phyloP scores from a whole-genome alignment of 2,797 vertebrate genomes.

The Acridotheres tristis region DNA sequence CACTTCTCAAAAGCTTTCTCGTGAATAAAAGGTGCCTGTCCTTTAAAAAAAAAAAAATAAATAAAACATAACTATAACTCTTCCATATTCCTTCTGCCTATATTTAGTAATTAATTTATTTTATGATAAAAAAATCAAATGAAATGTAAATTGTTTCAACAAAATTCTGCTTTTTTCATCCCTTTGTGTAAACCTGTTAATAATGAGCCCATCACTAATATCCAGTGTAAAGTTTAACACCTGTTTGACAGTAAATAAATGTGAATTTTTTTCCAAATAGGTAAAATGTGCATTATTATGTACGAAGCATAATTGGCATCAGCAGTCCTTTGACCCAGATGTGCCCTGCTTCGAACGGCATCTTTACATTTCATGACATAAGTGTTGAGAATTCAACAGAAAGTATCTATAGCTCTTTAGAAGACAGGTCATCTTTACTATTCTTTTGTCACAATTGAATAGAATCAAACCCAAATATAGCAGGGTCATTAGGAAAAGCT shows the following conservation, averaged over 20 bases:
- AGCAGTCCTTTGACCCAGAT: constrained; percentile 5
- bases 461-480: constrained; percentile 14
- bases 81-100: constrained; percentile 89
- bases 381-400: not conserved
- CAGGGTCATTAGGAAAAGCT: constrained; percentile 32
- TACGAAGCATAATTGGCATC: constrained; percentile 65
- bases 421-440: constrained; percentile 25
- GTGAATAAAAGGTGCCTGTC: constrained; percentile 86
- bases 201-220: constrained; percentile 97
- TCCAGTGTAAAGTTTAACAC: constrained; percentile 99
- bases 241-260: constrained; percentile 99
- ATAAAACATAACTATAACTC: constrained; percentile 79
- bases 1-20: constrained; percentile 81
- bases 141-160: constrained; percentile 92
- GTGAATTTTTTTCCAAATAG: constrained; percentile 97
- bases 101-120: constrained; percentile 96
- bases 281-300: constrained; percentile 76
- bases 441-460: not conserved
- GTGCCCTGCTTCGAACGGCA: not conserved
- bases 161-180: constrained; percentile 89
- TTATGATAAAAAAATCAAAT: constrained; percentile 86
- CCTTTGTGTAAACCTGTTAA: constrained; percentile 96
- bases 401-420: not conserved
- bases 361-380: not conserved
- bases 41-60: constrained; percentile 83